A percentile compares a stretch with the other conserved stretches of the same genome.
These are phyloP conservation scores for Leptocoma aspasia DNA, from an alignment of 2,113 vertebrate species.

Conservation along the genomic window DNA sequence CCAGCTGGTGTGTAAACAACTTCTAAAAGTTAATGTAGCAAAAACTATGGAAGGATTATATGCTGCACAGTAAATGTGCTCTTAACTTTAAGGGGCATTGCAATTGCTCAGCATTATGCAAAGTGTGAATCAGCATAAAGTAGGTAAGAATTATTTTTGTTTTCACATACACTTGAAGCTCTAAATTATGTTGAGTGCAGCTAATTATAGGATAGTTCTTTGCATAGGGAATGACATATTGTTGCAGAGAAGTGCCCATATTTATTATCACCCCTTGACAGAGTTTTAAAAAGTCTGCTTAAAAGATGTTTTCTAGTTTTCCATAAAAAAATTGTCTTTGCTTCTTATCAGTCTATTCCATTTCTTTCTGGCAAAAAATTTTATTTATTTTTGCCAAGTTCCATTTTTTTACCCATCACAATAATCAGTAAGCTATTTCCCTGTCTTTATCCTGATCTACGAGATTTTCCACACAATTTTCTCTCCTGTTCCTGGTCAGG, in stretches of 20 bases:
- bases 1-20: background rate
- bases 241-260: background rate
- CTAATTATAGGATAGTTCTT: constrained; percentile 2
- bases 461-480: background rate
- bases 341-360: background rate
- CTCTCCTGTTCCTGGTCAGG: background rate
- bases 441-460: background rate
- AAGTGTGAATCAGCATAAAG: background rate
- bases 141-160: constrained; percentile 15
- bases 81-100: background rate
- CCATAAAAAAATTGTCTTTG: background rate
- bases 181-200: background rate
- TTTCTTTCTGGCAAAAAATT: background rate
- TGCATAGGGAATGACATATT: background rate
- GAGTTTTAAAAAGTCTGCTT: background rate
- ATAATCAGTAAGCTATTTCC: background rate
- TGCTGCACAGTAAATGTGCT: background rate
- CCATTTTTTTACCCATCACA: background rate
- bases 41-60: background rate
- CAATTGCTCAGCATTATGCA: background rate
- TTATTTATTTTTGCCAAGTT: background rate
- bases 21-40: background rate
- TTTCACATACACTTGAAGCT: constrained; percentile 36
- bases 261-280: background rate
- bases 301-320: background rate